A percentile compares a stretch with the other conserved stretches of the same genome.
These are phyloP conservation scores for Paramormyrops kingsleyae DNA, from an alignment of 2,113 vertebrate species.

Conservation along the genomic window DNA sequence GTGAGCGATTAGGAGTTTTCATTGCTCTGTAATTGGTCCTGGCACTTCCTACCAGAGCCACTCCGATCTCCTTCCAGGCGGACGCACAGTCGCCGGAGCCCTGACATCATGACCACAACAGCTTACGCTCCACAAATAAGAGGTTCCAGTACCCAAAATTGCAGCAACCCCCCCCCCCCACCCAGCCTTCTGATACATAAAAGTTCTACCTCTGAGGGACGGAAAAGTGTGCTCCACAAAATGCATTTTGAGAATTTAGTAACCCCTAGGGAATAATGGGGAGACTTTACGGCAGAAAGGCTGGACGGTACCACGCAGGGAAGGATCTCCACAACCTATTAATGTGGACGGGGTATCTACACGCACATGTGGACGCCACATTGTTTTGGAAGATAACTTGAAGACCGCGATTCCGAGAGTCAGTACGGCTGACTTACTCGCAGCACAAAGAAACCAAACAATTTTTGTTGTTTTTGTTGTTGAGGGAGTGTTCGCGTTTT, in stretches of 20 bases:
- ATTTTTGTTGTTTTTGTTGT: background rate
- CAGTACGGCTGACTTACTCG: background rate
- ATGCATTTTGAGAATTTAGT: background rate
- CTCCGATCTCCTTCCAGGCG: background rate
- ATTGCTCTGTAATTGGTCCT: background rate
- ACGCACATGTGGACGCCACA: background rate
- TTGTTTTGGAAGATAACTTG: background rate
- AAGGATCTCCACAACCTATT: background rate
- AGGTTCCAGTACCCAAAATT: conserved; percentile 1
- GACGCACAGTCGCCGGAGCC: background rate
- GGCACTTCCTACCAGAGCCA: background rate
- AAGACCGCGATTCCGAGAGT: background rate
- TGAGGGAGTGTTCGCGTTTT: background rate
- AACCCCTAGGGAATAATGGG: background rate
- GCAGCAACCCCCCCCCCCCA: background rate
- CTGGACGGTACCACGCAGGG: background rate
- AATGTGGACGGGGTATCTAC: background rate
- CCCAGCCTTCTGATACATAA: background rate
- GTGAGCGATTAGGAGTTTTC: background rate
- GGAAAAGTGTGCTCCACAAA: background rate
- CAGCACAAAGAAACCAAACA: background rate
- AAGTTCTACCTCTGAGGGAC: background rate
- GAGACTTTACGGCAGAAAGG: background rate
- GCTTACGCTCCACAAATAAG: background rate
- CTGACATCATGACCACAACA: conserved; percentile 3